These are phyloP conservation scores for Chromoteleia sp. DNA, from an alignment of 2,888 invertebrate species.

Conservation along the genomic window DNA sequence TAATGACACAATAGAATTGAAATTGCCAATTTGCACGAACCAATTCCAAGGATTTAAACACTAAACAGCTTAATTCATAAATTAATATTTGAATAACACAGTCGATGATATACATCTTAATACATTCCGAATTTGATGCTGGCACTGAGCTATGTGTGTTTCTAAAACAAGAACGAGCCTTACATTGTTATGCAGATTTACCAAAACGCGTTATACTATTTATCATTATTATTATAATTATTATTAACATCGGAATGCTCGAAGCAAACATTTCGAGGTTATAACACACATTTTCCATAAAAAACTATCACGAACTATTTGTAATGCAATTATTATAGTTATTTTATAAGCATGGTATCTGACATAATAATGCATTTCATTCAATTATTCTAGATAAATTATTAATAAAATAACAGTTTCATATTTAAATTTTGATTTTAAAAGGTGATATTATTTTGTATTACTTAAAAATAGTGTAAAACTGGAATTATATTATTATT, in stretches of 20 bases:
- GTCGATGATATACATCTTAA: slow-evolving; percentile 37
- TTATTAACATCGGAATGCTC: slow-evolving; percentile 35
- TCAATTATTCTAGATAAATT: too few relatives aligned
- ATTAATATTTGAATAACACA: slow-evolving; percentile 36
- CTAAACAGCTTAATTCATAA: slow-evolving; percentile 15
- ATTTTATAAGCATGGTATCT: too few relatives aligned
- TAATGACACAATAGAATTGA: too few relatives aligned
- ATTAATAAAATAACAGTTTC: too few relatives aligned
- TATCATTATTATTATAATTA: slow-evolving; percentile 40
- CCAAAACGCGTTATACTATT: slow-evolving; percentile 24
- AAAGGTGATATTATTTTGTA: too few relatives aligned
- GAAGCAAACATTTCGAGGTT: slow-evolving; percentile 3
- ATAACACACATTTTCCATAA: slow-evolving; percentile 15
- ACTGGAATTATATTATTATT: too few relatives aligned
- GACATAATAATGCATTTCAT: too few relatives aligned
- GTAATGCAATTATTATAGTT: too few relatives aligned
- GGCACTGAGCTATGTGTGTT: slow-evolving; percentile 10
- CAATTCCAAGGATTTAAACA: slow-evolving; percentile 6
- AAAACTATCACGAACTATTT: neutral
- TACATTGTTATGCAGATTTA: slow-evolving; percentile 38
- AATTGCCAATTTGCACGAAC: slow-evolving; percentile 1
- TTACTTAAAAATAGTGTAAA: too few relatives aligned
- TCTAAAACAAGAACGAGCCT: slow-evolving; percentile 19
- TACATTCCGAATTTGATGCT: slow-evolving; percentile 25
- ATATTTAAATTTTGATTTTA: too few relatives aligned